phyloP scores from a whole-genome alignment of 2,113 vertebrate genomes.

The Brevimyrus niger region DNA sequence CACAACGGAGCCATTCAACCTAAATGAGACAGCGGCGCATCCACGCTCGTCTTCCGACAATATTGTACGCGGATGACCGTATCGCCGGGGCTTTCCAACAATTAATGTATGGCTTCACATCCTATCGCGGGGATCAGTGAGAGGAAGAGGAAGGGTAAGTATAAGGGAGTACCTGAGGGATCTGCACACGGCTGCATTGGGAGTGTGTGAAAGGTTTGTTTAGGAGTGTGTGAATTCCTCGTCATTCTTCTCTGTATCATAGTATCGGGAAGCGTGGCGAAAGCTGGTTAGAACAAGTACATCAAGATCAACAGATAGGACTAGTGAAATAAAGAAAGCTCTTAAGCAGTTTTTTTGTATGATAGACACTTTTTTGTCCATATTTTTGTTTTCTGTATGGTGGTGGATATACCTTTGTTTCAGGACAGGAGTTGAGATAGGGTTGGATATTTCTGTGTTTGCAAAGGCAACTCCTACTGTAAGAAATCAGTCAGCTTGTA shows the following conservation, averaged over 20 bases:
- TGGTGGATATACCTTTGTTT: background rate
- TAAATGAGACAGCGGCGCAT: background rate
- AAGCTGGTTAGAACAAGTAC: background rate
- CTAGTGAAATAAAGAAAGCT: background rate
- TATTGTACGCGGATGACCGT: background rate
- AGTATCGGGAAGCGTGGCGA: background rate
- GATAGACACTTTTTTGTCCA: background rate
- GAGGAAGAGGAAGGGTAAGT: slow-evolving; percentile 2
- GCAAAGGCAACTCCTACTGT: background rate
- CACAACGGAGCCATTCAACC: background rate
- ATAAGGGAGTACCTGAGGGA: background rate
- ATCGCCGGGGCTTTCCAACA: background rate
- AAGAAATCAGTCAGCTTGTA: background rate
- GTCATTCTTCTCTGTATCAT: background rate
- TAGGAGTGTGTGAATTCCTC: background rate
- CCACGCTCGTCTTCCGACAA: background rate
- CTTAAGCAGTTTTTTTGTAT: background rate
- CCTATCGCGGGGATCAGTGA: background rate
- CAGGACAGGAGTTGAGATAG: background rate
- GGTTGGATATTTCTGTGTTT: background rate
- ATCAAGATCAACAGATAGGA: background rate
- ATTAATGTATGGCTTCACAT: slow-evolving; percentile 9
- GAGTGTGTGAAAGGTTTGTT: background rate
- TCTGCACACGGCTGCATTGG: background rate
- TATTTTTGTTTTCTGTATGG: background rate